phyloP scores from a whole-genome alignment of 1,140 invertebrate species.

The Caenorhabditis briggsae region DNA sequence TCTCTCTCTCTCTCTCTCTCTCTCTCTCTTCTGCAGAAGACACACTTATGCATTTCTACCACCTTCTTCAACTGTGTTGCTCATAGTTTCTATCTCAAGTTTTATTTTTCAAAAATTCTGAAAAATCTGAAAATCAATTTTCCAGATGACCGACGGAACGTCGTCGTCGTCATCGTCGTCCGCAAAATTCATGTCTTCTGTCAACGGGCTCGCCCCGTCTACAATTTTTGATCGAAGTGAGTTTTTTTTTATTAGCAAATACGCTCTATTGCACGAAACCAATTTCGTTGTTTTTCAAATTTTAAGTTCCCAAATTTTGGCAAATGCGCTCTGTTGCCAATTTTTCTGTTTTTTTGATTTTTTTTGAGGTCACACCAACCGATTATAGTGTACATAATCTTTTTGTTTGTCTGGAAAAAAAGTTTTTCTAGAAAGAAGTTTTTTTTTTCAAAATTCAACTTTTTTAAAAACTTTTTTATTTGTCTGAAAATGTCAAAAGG shows the following conservation, averaged over 20 bases:
- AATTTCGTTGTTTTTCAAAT: too few relatives aligned
- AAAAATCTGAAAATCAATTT: background rate
- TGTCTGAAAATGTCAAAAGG: background rate
- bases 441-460: constrained; percentile 30
- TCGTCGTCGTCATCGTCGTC: constrained; percentile 21
- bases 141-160: constrained; percentile 33
- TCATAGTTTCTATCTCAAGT: too few relatives aligned
- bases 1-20: too few relatives aligned
- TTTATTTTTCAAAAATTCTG: too few relatives aligned
- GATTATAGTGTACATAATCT: background rate
- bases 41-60: too few relatives aligned
- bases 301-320: too few relatives aligned
- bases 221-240: constrained; percentile 64
- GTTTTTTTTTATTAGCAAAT: background rate
- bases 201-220: constrained; percentile 57
- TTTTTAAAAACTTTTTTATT: background rate
- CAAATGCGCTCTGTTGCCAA: too few relatives aligned
- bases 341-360: background rate
- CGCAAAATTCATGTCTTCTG: constrained; percentile 25
- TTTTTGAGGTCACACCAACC: background rate
- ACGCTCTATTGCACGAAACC: too few relatives aligned
- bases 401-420: too few relatives aligned
- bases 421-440: background rate
- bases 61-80: too few relatives aligned
- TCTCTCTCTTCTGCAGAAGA: too few relatives aligned